A percentile compares a stretch with the other conserved stretches of the same genome.
phyloP scores from a whole-genome alignment of 2,888 invertebrate genomes.

The Hedychridium roseum region DNA sequence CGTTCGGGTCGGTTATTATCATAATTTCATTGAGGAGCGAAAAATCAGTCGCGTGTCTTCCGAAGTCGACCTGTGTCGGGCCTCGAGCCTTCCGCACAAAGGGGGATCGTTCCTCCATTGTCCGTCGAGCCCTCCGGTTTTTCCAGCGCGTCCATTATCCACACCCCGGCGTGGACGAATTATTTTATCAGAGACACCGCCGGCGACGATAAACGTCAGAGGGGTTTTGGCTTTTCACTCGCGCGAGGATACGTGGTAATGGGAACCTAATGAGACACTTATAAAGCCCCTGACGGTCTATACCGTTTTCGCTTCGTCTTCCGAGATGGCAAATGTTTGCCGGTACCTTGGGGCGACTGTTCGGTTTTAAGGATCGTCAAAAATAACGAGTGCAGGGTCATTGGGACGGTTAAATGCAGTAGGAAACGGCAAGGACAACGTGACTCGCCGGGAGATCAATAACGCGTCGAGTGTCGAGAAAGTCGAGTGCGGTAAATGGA shows the following conservation, averaged over 20 bases:
- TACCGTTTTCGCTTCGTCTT: no score
- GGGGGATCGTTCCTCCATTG: conserved; percentile 45
- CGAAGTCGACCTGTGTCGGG: conserved; percentile 23
- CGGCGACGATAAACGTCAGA: conserved; percentile 29
- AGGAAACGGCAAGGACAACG: no score
- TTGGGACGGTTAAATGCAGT: no score
- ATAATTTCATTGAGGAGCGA: conserved; percentile 59
- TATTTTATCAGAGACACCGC: conserved; percentile 38
- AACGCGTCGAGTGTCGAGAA: conserved; percentile 27
- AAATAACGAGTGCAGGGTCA: no score
- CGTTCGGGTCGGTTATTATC: conserved; percentile 51
- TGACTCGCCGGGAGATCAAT: conserved; percentile 36
- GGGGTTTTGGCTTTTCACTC: conserved; percentile 29
- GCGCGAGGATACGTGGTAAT: conserved; percentile 14
- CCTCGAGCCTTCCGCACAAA: conserved; percentile 40
- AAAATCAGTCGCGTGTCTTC: conserved; percentile 55
- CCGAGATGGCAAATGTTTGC: no score
- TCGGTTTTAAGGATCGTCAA: no score
- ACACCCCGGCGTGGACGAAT: conserved; percentile 35
- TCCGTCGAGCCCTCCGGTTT: conserved; percentile 29
- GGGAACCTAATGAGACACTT: neutral
- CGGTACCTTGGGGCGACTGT: no score
- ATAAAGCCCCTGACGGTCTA: no score
- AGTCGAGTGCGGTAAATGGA: conserved; percentile 37
- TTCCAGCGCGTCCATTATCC: conserved; percentile 29